Evolutionary conservation across 2,797 vertebrate species (phyloP), one percentile per base, ranked within the genome.

Genomic region (Betta splendens): DNA sequence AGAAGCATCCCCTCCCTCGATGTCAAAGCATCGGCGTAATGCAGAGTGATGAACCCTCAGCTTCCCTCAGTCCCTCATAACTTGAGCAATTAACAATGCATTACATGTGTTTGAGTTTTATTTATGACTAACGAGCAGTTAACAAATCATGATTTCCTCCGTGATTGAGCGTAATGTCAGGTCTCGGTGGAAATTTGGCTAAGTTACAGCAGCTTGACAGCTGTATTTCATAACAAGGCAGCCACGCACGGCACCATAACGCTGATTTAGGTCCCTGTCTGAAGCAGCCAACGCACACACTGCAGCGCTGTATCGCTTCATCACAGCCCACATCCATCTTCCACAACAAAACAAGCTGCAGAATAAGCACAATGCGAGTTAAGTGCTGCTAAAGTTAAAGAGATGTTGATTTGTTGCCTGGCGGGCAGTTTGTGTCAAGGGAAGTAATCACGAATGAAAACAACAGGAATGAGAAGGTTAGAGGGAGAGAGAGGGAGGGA

Each of bases 351-450:
- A 84, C 83, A 87, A 78, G 85, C 83, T 81, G 85, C 87, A 77
- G 81, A 86, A 84, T 88, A 88, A 87, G 86, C 82, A 88, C 80
- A 87, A 88, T 84, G 60, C 45, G 40, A 77, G 78, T 75, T 87
- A 86, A 90, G 89, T 85, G 86, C 85, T 85, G 76, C 75, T 85
- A 80, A 85, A 86, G 83, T 80, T 87, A 86, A 87, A 86, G 74
- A 85, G 80, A 83, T 83, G 80, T 80, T 90, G 91, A 91, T 91
- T 90, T 91, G 85, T 87, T 83, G 85, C 61, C 77, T 72, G 52
- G 64, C 72, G 80, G 80, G 67, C 77, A 77, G 78, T 85, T 71
- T 75, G 80, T 85, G 75, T 77, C 69, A 49, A 65, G 82, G 65
- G 84, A 88, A 80, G 87, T 72, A 49, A 62, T 89, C 87, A 91